Evolutionary conservation across 2,797 vertebrate species (phyloP).

Genomic region (Hyperoplus immaculatus): DNA sequence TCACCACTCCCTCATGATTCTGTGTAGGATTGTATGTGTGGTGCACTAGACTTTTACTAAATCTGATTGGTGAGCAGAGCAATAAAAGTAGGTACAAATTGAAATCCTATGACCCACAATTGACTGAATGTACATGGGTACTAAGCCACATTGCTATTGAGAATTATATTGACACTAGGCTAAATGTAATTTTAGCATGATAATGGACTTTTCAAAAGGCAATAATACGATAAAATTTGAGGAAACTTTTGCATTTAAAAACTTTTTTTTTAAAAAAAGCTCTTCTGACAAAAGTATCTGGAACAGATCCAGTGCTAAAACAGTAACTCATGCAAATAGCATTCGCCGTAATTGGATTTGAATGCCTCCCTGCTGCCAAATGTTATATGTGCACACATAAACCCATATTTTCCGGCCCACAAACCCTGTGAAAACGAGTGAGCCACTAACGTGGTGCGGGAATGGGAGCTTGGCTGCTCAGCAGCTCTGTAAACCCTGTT

Average conservation of each 20-base stretch:
- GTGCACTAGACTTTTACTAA: constrained; percentile 32
- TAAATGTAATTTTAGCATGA: constrained; percentile 49
- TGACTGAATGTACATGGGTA: constrained; percentile 16
- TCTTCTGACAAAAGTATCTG: constrained; percentile 71
- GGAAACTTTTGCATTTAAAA: constrained; percentile 34
- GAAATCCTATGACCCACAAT: constrained; percentile 23
- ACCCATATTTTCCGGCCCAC: constrained; percentile 84
- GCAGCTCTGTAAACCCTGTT: constrained; percentile 80
- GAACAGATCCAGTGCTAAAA: constrained; percentile 73
- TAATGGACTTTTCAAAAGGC: constrained; percentile 41
- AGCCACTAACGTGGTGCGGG: constrained; percentile 73
- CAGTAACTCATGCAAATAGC: constrained; percentile 83
- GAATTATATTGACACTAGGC: constrained; percentile 10
- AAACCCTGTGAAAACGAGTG: constrained; percentile 79
- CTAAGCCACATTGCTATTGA: constrained; percentile 23
- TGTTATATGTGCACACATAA: constrained; percentile 84
- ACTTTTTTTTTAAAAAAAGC: constrained; percentile 32
- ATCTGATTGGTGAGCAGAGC: constrained; percentile 30
- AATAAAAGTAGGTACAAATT: constrained; percentile 22
- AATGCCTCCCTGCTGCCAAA: constrained; percentile 84
- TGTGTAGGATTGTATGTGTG: constrained; percentile 15
- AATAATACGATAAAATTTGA: constrained; percentile 39
- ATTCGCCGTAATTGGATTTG: constrained; percentile 83
- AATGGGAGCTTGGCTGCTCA: constrained; percentile 74
- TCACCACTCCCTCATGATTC: constrained; percentile 42